Conservation (phyloP, 2,797 vertebrate species). For the Gallinago nigripennis region DNA sequence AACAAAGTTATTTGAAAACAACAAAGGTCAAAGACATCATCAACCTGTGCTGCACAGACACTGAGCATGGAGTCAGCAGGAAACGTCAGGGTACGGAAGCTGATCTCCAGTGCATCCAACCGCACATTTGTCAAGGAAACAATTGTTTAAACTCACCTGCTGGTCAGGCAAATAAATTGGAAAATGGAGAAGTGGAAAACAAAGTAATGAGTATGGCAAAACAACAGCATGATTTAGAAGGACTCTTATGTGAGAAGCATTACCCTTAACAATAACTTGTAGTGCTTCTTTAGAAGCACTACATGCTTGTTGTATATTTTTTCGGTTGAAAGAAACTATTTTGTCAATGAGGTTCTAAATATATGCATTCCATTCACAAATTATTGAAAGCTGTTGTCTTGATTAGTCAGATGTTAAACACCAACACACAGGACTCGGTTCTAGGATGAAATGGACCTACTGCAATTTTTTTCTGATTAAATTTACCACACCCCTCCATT, state of each 20-base stretch:
- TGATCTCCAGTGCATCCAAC: conserved; percentile 57
- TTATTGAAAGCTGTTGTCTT: not conserved
- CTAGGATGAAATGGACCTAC: not conserved
- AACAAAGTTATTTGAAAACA: conserved; percentile 17
- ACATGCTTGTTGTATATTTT: not conserved
- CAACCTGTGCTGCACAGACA: conserved; percentile 23
- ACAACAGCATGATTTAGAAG: conserved; percentile 36
- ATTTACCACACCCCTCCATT: not conserved
- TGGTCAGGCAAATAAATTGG: conserved; percentile 59
- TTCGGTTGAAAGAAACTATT: not conserved
- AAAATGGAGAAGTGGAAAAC: conserved; percentile 47
- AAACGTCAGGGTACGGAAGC: conserved; percentile 17
- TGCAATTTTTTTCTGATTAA: not conserved
- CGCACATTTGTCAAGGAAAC: conserved; percentile 53
- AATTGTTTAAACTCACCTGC: conserved; percentile 55
- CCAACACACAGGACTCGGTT: not conserved
- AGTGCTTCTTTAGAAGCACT: not conserved
- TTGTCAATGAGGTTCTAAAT: not conserved
- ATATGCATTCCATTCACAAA: not conserved
- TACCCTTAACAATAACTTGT: not conserved
- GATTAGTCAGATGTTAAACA: not conserved
- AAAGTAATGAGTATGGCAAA: conserved; percentile 45
- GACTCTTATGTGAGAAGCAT: not conserved
- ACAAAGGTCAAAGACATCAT: conserved; percentile 52
- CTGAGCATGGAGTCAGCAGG: conserved; percentile 52